phyloP scores from a whole-genome alignment of 2,888 invertebrate species.

The Lasioglossum marginatum region DNA sequence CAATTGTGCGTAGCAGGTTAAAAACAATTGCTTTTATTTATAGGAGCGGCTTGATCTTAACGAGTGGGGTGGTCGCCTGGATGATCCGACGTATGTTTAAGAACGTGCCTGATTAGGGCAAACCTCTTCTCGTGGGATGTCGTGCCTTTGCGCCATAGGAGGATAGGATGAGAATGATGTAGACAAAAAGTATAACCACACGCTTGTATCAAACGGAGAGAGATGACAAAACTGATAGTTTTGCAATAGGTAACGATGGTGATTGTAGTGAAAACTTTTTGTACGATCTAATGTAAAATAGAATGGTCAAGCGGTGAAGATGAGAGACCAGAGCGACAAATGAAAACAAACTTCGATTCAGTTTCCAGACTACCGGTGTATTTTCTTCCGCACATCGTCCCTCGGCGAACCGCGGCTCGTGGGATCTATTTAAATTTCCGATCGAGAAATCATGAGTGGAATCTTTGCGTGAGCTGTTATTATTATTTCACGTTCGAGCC shows the following conservation, averaged over 20 bases:
- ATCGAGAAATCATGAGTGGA: conserved; percentile 59
- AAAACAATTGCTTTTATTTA: conserved; percentile 52
- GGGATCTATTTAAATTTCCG: conserved; percentile 66
- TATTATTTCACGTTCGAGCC: conserved; percentile 63
- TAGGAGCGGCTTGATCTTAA: conserved; percentile 75
- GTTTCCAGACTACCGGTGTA: not conserved
- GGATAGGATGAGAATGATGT: not conserved
- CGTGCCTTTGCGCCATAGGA: not conserved
- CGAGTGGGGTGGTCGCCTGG: conserved; percentile 74
- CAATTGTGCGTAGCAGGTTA: not conserved
- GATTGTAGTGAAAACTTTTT: not conserved
- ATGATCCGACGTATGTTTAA: conserved; percentile 62
- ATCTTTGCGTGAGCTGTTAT: conserved; percentile 64
- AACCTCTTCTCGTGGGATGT: not conserved
- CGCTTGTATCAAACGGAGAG: not conserved
- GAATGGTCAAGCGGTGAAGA: too few species aligned
- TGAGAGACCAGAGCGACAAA: not conserved
- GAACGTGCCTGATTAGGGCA: not conserved
- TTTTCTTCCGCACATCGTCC: not conserved
- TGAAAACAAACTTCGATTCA: conserved; percentile 14
- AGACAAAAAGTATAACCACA: not conserved
- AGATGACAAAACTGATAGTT: not conserved
- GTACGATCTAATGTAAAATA: not conserved
- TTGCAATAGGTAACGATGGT: not conserved
- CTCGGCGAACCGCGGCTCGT: conserved; percentile 24